Base-by-base conservation (phyloP, 2,888 invertebrate genomes). In the Anodontia alba region DNA sequence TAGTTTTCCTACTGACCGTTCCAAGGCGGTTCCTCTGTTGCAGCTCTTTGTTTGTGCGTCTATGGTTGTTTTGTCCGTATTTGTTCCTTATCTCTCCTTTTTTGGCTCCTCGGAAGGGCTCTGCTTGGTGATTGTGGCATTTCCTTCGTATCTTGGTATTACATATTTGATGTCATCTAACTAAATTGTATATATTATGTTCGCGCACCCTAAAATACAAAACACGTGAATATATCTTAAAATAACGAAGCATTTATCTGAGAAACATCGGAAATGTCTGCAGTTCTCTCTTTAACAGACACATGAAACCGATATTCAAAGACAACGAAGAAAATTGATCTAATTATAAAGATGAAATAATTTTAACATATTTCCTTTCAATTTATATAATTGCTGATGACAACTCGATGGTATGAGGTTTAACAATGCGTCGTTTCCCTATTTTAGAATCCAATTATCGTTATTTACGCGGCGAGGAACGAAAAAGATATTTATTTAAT, bases 401-500 rank as follows among this genome's bases (percentile, higher is more conserved):
- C 62, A 62, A 62, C 62, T 62, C 23, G 17, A 62, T 62, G 62
- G 62, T 62, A 62, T 62, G 62, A 33, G 62, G 62, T 62, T 62
- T 62, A 62, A 62, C 62, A 62, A 62, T 31, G 33, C 62, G 62
- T 62, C 33, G 62, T 62, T 62, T 62, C 62, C 12, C 31, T 62
- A 33, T 62, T 62, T 62, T 62, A 62, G 62, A 20, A 10, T 62
- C 33, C 62, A 62, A 62, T 62, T 62, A 62, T 33, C 62, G 62
- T 62, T 62, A 62, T 62, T 62, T 62, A 62, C 62, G 62, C 62
- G 62, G 62, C 62, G 62, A 62, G 62, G 29, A 57, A 62, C 62
- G 62, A 33, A 62, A 62, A 62, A 62, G 62, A 62, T 62, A 62
- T 62, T 62, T 62, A 62, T 62, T 62, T 62, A 62, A 62, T 62